A percentile compares a stretch with the other conserved stretches of the same genome.
Conservation (phyloP, 2,113 vertebrate species). For the Cebus imitator region DNA sequence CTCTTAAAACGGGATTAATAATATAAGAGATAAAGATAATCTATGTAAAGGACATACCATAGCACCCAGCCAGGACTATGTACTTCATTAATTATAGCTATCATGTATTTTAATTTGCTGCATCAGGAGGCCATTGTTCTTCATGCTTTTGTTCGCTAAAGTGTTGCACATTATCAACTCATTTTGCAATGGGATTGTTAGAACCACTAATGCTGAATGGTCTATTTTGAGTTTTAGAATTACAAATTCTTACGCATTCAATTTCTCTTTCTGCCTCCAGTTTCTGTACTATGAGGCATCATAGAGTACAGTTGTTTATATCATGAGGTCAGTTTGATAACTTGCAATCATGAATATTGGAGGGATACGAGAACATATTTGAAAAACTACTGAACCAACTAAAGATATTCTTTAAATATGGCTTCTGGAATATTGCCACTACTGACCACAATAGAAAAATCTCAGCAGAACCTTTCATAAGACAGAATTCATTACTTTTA, state of each 20-base stretch:
- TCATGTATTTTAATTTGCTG: background rate
- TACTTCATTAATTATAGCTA: background rate
- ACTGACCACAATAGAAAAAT: background rate
- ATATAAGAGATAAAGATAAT: background rate
- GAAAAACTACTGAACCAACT: background rate
- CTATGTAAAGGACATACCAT: background rate
- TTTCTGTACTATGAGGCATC: background rate
- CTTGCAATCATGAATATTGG: background rate
- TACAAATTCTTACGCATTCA: background rate
- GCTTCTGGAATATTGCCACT: background rate
- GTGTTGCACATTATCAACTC: background rate
- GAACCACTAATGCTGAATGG: background rate
- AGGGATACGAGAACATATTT: background rate
- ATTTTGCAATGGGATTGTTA: background rate
- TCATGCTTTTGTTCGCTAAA: background rate
- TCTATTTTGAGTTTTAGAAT: background rate
- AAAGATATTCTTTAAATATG: background rate
- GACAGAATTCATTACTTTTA: background rate
- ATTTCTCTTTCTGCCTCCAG: background rate
- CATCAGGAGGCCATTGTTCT: background rate
- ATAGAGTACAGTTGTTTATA: background rate
- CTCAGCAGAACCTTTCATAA: background rate
- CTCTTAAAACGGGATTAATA: constrained; percentile 19
- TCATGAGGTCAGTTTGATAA: background rate
- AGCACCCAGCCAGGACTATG: background rate